phyloP scores from a whole-genome alignment of 2,113 vertebrate genomes.

The Bos indicus region DNA sequence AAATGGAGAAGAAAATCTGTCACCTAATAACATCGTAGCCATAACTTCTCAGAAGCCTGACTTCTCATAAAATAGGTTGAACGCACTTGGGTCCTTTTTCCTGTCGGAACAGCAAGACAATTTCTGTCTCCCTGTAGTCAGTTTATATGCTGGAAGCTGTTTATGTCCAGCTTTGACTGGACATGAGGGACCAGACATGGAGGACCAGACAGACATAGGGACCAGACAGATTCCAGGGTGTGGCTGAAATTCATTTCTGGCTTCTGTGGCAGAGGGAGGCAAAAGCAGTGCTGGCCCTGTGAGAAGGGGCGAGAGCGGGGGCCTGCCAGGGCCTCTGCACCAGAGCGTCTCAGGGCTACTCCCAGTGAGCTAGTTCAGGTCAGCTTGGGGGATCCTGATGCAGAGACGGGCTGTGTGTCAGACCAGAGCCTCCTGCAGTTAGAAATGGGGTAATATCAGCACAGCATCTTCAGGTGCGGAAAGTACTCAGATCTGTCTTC shows the following conservation, averaged over 20 bases:
- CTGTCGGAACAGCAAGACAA: not conserved
- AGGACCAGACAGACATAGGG: not conserved
- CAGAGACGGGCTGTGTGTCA: not conserved
- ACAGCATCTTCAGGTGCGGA: not conserved
- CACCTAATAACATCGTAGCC: not conserved
- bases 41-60: not conserved
- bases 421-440: not conserved
- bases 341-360: not conserved
- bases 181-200: not conserved
- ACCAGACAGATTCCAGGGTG: not conserved
- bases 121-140: not conserved
- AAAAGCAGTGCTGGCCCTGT: too few relatives aligned
- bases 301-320: not conserved
- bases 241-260: not conserved
- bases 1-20: conserved; percentile 1
- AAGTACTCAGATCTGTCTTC: not conserved
- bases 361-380: not conserved
- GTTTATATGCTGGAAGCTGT: not conserved
- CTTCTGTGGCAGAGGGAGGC: not conserved
- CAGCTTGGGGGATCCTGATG: not conserved
- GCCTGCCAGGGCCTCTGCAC: not conserved
- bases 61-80: not conserved
- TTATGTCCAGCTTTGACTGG: not conserved
- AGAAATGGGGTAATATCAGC: not conserved
- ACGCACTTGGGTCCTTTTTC: not conserved